phyloP scores from a whole-genome alignment of 2,113 vertebrate genomes.

The Pituophis catenifer region DNA sequence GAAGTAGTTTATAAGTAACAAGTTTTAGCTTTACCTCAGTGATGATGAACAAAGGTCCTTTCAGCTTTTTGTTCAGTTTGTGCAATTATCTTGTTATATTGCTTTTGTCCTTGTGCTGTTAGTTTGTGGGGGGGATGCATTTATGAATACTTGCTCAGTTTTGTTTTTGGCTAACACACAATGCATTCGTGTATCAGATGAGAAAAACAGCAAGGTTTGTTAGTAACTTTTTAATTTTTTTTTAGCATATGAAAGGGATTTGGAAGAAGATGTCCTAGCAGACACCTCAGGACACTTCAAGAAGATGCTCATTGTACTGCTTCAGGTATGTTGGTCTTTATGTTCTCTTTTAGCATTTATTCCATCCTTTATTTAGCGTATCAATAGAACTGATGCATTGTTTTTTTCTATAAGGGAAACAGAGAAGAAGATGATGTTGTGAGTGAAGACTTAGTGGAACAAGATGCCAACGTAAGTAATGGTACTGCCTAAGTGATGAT shows the following conservation, averaged over 20 bases:
- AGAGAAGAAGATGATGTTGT: constrained; percentile 89
- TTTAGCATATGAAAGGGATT: constrained; percentile 83
- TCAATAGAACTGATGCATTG: neutral
- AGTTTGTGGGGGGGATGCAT: no score
- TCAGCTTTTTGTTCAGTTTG: neutral
- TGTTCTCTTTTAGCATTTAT: neutral
- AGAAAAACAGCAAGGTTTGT: neutral
- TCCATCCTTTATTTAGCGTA: neutral
- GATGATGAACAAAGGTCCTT: neutral
- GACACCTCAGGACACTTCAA: constrained; percentile 96
- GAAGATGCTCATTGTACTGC: constrained; percentile 94
- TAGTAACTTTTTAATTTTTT: neutral
- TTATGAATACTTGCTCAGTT: neutral
- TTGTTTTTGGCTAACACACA: neutral
- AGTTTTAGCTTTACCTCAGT: neutral
- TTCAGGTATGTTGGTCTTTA: constrained; percentile 76
- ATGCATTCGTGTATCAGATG: neutral
- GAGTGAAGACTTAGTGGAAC: constrained; percentile 84
- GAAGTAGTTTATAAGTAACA: neutral
- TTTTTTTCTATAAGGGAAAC: constrained; percentile 79
- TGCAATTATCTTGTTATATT: neutral
- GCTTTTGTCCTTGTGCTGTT: neutral
- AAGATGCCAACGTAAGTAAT: constrained; percentile 84
- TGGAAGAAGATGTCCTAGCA: constrained; percentile 81
- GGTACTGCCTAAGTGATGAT: neutral